phyloP scores from a whole-genome alignment of 2,797 vertebrate species.

The Menidia menidia region DNA sequence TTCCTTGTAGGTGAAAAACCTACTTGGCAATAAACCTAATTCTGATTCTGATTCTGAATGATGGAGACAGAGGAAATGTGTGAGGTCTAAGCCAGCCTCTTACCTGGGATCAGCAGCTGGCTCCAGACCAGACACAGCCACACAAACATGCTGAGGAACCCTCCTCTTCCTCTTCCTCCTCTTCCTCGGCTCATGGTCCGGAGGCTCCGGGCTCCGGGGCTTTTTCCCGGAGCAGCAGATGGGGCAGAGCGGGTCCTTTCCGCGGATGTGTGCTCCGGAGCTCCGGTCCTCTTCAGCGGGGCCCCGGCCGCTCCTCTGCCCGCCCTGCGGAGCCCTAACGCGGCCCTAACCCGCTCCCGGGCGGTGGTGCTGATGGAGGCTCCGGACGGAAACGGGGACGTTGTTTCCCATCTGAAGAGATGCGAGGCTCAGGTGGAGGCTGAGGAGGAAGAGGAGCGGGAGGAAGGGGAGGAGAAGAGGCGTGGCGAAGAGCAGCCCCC shows the following conservation, averaged over 20 bases:
- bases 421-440: constrained; percentile 14
- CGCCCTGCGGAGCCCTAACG: constrained; percentile 28
- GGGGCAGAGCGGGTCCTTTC: too few species aligned
- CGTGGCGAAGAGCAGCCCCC: constrained; percentile 9
- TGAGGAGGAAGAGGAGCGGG: constrained; percentile 4
- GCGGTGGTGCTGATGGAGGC: constrained; percentile 13
- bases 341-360: constrained; percentile 29
- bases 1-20: too few species aligned
- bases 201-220: too few species aligned
- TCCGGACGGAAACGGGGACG: not conserved
- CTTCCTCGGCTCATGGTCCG: not conserved
- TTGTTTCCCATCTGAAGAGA: not conserved
- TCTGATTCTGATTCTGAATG: too few species aligned
- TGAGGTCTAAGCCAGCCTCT: not conserved
- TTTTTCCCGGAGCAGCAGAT: too few species aligned
- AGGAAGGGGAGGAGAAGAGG: constrained; percentile 21
- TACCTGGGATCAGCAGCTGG: constrained; percentile 67
- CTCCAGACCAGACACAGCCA: constrained; percentile 46
- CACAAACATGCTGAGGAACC: constrained; percentile 33
- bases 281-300: constrained; percentile 17
- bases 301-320: constrained; percentile 8
- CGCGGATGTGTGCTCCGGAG: constrained; percentile 9
- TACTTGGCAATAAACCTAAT: too few species aligned
- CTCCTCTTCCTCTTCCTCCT: constrained; percentile 20
- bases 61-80: not conserved